Base-by-base conservation (phyloP, 2,888 invertebrate genomes). In the Lasioglossum lativentre region DNA sequence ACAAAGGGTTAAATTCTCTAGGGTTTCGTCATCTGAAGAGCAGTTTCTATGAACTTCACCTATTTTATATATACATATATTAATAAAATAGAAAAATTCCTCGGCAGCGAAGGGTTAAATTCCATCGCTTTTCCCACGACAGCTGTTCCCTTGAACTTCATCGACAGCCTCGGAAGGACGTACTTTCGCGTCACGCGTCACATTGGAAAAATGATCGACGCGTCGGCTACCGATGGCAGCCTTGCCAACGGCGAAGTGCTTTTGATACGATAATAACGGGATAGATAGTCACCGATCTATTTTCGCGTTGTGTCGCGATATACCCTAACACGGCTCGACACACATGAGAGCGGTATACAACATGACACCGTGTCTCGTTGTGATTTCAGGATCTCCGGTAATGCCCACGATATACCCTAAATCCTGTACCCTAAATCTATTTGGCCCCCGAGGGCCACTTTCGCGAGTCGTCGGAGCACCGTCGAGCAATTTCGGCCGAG, bases 221-320 rank as follows among this genome's bases (percentile, higher is more conserved):
- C 30, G 66, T 30, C 30, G 19, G 30, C 34, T 23, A 23, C 10
- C 34, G 68, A 8, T 5, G 38, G 68, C 23, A 38, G 68, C 73
- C 47, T 47, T 27, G 82, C 47, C 59, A 56, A 77, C 47, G 82
- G 82, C 82, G 74, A 82, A 47, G 73, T 77, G 77, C 66, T 82
- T 73, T 77, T 74, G 70, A 70, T 82, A 84, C 59, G 76, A 82
- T 78, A 82, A 84, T 77, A 81, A 77, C 71, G 52, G 68, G 75
- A 75, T 75, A 45, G 66, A 82, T 83, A 66, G 52, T 38, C 30
- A 27, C 68, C 30, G 71, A 83, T 81, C 82, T 45, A 72, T 75
- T 83, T 38, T 66, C 38, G 63, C 66, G 23, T 52, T 8, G 38
- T 30, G 82, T 14, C 59, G 59, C 27, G 59, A 16, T 30, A 83